Percentiles rank a stretch among this genome's conserved stretches.
These are phyloP conservation scores for Neomorphus geoffroyi DNA, from an alignment of 2,797 vertebrate species.

Conservation along the genomic window DNA sequence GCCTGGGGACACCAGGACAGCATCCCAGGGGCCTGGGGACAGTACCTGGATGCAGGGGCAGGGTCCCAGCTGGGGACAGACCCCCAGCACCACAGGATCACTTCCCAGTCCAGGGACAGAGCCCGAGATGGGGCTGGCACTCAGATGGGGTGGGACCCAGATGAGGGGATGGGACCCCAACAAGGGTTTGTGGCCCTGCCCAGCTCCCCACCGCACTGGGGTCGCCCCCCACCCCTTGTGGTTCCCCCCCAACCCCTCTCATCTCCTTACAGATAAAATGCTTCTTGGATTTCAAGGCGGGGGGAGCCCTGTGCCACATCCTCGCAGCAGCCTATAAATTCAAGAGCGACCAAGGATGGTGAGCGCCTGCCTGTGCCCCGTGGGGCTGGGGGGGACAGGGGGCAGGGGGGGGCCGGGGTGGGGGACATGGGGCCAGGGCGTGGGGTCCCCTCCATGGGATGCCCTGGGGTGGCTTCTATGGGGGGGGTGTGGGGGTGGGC, in stretches of 20 bases:
- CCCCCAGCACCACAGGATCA: too few relatives aligned
- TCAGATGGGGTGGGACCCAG: too few relatives aligned
- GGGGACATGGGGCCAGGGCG: not conserved
- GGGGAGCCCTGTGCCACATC: slow-evolving; percentile 94
- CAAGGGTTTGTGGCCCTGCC: too few relatives aligned
- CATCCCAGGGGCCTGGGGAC: not conserved
- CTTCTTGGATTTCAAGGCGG: slow-evolving; percentile 97
- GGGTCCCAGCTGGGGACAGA: not conserved
- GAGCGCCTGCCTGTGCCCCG: slow-evolving; percentile 39
- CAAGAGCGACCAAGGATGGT: slow-evolving; percentile 99
- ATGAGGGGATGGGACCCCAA: too few relatives aligned
- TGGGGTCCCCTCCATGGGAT: not conserved
- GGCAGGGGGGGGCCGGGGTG: accelerated
- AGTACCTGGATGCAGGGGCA: not conserved
- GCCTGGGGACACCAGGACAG: not conserved
- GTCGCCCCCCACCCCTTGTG: accelerated
- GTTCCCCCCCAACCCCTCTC: not conserved
- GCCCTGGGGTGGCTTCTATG: not conserved
- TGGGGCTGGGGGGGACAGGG: not conserved
- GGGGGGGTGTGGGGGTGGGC: not conserved
- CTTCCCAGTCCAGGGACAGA: too few relatives aligned
- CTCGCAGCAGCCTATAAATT: slow-evolving; percentile 98
- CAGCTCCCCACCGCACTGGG: accelerated
- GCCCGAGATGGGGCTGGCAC: too few relatives aligned
- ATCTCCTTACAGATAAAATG: slow-evolving; percentile 87